Percentiles rank a stretch among this genome's conserved stretches.
These are phyloP conservation scores for Lonchura striata DNA, from an alignment of 2,113 vertebrate genomes.

Conservation along the genomic window DNA sequence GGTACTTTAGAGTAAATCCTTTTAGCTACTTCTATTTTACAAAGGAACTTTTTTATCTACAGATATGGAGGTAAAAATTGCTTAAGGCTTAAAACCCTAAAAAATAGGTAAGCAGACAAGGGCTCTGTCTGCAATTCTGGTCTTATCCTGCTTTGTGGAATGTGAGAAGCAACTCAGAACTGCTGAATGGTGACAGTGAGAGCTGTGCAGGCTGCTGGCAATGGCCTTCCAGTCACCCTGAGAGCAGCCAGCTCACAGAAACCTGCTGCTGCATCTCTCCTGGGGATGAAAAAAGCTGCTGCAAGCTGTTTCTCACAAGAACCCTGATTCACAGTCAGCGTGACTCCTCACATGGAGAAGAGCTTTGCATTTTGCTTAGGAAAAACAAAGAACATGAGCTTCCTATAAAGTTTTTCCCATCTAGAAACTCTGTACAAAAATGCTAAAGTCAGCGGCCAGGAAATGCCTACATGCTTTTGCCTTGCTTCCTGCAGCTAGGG, in stretches of 20 bases:
- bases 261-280: not conserved
- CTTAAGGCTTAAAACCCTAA: not conserved
- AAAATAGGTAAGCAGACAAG: not conserved
- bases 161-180: not conserved
- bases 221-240: not conserved
- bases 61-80: not conserved
- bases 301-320: not conserved
- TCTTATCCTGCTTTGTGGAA: not conserved
- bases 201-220: not conserved
- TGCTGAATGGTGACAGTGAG: not conserved
- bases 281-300: not conserved
- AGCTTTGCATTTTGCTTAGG: not conserved
- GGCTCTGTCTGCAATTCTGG: not conserved
- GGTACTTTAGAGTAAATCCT: not conserved
- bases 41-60: not conserved
- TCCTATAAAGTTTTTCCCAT: not conserved
- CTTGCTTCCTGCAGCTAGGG: not conserved
- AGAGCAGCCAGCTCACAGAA: not conserved
- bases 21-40: not conserved
- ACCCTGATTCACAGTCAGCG: not conserved
- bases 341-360: fast-evolving
- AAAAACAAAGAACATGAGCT: not conserved
- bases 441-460: not conserved
- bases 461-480: not conserved
- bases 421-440: not conserved